Evolutionary conservation across 2,113 vertebrate genomes (phyloP), one percentile per base, ranked within the genome.

Genomic region (Rhabdomys dilectus): DNA sequence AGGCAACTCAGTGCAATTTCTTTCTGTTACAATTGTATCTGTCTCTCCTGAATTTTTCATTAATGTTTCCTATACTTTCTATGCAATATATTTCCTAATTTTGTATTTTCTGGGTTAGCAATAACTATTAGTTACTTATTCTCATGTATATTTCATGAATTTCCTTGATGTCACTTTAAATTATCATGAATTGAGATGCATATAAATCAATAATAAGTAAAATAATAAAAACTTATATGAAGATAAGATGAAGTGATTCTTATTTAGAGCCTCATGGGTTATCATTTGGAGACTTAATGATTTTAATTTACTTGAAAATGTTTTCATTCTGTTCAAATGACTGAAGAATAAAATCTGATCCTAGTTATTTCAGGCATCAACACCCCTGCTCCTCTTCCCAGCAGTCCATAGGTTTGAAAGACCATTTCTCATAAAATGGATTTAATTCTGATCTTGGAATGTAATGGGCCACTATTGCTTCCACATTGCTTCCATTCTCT

Each of bases 191-290:
- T n/a, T 66, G 2, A 10, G 53, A 39, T 56, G 19, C 42, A 68
- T 39, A 73, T n/a, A 73, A 95, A 22, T 73, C 5, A 80, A 66
- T 48, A 92, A 72, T 34, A 68, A 89, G 92, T 93, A 70, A 75
- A 82, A 88, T 60, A 76, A 22, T 84, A 51, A 60, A 36, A 77
- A 24, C 39, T 36, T 21, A 68, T 21, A 36, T 73, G 9, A 9
- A 70, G 15, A 93, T 45, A 72, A 72, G 29, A 93, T 72, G 26
- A 84, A 70, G 26, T 76, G 62, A 73, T 21, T 89, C 17, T 89
- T 78, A 36, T n/a, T 70, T 9, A 72, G 22, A 4, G 29, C 39
- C 62, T 39, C 8, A 39, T 60, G 4, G 13, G 72, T 85, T 90
- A 53, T 85, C n/a, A 89, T 53, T 62, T 21, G 39, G 64, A 85